Base-by-base conservation (phyloP, 2,113 vertebrate genomes). In the Otis tarda region DNA sequence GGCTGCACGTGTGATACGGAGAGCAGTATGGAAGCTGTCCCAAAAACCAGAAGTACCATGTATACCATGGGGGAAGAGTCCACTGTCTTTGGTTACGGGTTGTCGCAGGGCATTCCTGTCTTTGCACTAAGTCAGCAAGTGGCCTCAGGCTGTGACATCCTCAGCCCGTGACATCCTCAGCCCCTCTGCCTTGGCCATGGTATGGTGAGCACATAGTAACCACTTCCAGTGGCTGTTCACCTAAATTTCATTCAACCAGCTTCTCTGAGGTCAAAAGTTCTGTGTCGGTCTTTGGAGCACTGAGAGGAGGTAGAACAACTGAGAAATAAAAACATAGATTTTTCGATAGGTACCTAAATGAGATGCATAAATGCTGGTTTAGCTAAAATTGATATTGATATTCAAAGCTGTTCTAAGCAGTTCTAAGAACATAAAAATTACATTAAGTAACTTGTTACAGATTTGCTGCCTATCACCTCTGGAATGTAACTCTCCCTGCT, bases 351-450 rank as follows among this genome's bases (percentile, higher is more conserved):
- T 65, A 23, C 45, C 63, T 69, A 92, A 90, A 86, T 88, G 75
- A 83, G 59, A 83, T 70, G 75, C 41, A 45, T 76, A 89, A 90
- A 94, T 45, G 68, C 85, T 83, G 79, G 90, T 88, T 79, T 80
- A 67, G 83, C 63, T 93, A 86, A 88, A 93, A 86, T 81, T 41
- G n/a, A 41, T 77, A 65, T 55, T 93, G 79, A 59, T 84, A 94
- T 85, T 92, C 75, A 88, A 53, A 93, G 76, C 79, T 96, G 55
- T 59, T 95, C 75, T 49, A 83, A 94, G 75, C 88, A 80, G 55
- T 86, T 94, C 79, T 80, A 74, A 80, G 86, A 92, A 89, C n/a
- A 83, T 90, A 31, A 95, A 94, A 94, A 77, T 50, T 82, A 68
- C 37, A 50, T 80, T 88, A 69, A 80, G 83, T 90, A 93, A 94